Evolutionary conservation across 2,113 vertebrate genomes (phyloP).

Genomic region (Benitochromis conjunctus): DNA sequence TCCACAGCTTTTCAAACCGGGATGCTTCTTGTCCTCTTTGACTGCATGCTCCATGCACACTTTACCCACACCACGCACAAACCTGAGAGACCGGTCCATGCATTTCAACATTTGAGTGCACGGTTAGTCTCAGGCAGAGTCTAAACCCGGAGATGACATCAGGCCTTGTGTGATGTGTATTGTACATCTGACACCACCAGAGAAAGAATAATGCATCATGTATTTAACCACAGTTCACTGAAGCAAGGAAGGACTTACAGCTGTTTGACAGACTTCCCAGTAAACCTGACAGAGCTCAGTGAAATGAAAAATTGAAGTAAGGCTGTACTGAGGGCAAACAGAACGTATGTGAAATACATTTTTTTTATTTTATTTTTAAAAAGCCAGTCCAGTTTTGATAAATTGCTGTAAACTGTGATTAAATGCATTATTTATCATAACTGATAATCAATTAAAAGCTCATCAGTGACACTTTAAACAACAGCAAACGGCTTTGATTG

Average conservation of each 20-base stretch:
- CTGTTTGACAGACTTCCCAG: neutral
- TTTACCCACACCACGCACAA: neutral
- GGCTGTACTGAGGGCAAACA: neutral
- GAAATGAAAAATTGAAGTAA: neutral
- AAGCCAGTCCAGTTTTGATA: neutral
- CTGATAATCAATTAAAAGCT: neutral
- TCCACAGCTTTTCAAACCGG: neutral
- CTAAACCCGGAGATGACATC: neutral
- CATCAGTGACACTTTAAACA: neutral
- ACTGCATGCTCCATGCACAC: conserved; percentile 49
- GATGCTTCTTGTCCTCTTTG: neutral
- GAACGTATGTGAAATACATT: neutral
- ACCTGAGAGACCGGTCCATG: neutral
- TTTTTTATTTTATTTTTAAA: neutral
- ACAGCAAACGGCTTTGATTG: neutral
- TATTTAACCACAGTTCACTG: conserved; percentile 24
- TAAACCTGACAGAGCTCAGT: neutral
- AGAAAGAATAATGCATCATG: neutral
- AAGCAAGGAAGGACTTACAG: neutral
- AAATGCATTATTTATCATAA: conserved; percentile 14
- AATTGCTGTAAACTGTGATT: neutral
- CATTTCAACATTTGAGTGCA: neutral
- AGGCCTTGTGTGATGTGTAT: neutral
- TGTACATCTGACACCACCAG: neutral
- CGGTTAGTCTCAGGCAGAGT: neutral